A percentile compares a stretch with the other conserved stretches of the same genome.
phyloP scores from a whole-genome alignment of 2,888 invertebrate genomes.

The Sminthurides aquaticus region DNA sequence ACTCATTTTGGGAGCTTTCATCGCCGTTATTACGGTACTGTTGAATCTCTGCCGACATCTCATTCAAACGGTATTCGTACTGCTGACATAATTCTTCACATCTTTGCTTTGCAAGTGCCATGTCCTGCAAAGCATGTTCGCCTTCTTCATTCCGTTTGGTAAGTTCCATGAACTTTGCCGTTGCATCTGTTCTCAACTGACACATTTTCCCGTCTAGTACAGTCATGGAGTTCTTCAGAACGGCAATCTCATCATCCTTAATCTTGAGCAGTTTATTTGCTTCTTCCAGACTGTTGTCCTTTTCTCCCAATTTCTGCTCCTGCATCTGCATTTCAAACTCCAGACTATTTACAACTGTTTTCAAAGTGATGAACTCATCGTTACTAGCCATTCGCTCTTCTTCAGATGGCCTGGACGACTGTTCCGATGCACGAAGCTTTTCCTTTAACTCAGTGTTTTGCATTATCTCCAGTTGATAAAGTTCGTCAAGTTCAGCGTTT shows the following conservation, averaged over 20 bases:
- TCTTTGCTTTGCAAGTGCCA: not conserved
- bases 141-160: not conserved
- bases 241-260: not conserved
- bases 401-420: too few relatives aligned
- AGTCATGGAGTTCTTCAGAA: not conserved
- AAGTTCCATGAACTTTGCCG: not conserved
- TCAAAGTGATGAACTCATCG: not conserved
- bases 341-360: not conserved
- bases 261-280: not conserved
- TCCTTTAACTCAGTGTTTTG: conserved; percentile 12
- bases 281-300: not conserved
- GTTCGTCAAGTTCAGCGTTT: not conserved
- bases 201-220: not conserved
- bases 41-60: not conserved
- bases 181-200: not conserved
- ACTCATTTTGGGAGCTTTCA: not conserved
- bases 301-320: not conserved
- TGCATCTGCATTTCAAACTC: not conserved
- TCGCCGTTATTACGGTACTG: not conserved
- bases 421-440: not conserved
- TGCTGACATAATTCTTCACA: conserved; percentile 6
- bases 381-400: not conserved
- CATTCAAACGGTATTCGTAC: not conserved
- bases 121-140: conserved; percentile 8
- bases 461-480: conserved; percentile 2